Evolutionary conservation across 2,113 vertebrate genomes (phyloP).

Genomic region (Callopanchax toddi): DNA sequence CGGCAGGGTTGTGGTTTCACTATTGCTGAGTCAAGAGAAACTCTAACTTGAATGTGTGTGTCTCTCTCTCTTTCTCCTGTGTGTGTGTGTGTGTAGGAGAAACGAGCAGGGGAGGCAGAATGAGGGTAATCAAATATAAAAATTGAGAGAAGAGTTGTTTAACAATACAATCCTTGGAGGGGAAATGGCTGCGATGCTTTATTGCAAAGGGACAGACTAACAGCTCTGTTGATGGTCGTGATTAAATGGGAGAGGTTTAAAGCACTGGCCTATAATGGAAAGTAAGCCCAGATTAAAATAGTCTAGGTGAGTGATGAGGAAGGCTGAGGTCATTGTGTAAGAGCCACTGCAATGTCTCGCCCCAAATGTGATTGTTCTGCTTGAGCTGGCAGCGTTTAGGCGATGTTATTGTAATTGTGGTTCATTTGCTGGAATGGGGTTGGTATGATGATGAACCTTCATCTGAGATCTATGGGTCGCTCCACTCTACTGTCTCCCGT

Average conservation of each 20-base stretch:
- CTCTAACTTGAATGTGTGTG: conserved; percentile 11
- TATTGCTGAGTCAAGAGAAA: conserved; percentile 62
- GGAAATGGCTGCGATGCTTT: conserved; percentile 31
- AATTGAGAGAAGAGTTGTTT: conserved; percentile 37
- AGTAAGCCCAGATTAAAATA: conserved; percentile 71
- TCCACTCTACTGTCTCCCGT: conserved; percentile 50
- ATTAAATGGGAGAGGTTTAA: conserved; percentile 61
- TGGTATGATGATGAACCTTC: conserved; percentile 66
- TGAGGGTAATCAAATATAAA: conserved; percentile 35
- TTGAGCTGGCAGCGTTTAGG: conserved; percentile 70
- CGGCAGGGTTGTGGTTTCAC: conserved; percentile 51
- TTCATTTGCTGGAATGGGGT: conserved; percentile 73
- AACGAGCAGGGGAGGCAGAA: neutral
- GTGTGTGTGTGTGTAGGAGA: neutral
- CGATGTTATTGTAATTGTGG: conserved; percentile 68
- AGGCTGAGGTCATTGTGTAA: conserved; percentile 60
- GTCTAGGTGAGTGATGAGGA: conserved; percentile 58
- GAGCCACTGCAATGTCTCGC: conserved; percentile 53
- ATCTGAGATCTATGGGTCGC: conserved; percentile 59
- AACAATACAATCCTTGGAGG: conserved; percentile 37
- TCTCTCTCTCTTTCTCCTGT: too few relatives aligned
- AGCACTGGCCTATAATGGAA: conserved; percentile 62
- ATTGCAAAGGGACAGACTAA: conserved; percentile 30
- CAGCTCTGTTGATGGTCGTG: conserved; percentile 54
- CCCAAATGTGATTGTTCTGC: conserved; percentile 79